These are phyloP conservation scores for Aplochiton taeniatus DNA, from an alignment of 2,797 vertebrate genomes.

Conservation along the genomic window DNA sequence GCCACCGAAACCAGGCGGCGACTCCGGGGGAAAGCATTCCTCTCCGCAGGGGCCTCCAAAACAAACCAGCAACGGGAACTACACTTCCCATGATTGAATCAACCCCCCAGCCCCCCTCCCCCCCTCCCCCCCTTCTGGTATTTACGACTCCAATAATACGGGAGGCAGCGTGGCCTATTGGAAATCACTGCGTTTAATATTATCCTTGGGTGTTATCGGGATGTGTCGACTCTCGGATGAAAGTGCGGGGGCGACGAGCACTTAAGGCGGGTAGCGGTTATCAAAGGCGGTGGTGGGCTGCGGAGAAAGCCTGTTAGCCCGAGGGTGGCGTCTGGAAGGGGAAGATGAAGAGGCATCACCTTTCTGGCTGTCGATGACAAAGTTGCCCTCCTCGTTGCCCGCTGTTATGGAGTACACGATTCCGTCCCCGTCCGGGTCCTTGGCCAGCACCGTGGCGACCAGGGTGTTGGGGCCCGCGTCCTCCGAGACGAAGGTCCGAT, in stretches of 20 bases:
- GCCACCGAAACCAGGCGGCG: constrained; percentile 38
- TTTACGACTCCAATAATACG: constrained; percentile 47
- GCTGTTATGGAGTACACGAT: constrained; percentile 84
- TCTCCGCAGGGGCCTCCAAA: constrained; percentile 10
- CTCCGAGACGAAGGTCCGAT: constrained; percentile 89
- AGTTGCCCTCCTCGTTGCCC: constrained; percentile 87
- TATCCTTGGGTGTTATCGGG: constrained; percentile 40
- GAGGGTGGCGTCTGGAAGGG: constrained; percentile 35
- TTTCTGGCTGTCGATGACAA: constrained; percentile 90
- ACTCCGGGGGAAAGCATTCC: constrained; percentile 30
- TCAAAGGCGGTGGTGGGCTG: constrained; percentile 32
- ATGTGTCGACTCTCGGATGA: too few species aligned
- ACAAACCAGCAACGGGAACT: background rate
- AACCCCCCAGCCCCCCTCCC: constrained; percentile 31
- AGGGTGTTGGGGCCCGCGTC: constrained; percentile 89
- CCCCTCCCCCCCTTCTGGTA: too few species aligned
- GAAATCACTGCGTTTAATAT: constrained; percentile 54
- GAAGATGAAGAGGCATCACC: constrained; percentile 66
- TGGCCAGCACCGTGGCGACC: constrained; percentile 85
- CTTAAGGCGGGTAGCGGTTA: too few species aligned
- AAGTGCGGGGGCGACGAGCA: too few species aligned
- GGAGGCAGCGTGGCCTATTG: constrained; percentile 25
- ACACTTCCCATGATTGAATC: constrained; percentile 26
- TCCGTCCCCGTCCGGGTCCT: constrained; percentile 88
- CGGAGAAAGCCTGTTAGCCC: constrained; percentile 56